phyloP scores from a whole-genome alignment of 2,797 vertebrate genomes.

The Odontamblyopus rebecca region DNA sequence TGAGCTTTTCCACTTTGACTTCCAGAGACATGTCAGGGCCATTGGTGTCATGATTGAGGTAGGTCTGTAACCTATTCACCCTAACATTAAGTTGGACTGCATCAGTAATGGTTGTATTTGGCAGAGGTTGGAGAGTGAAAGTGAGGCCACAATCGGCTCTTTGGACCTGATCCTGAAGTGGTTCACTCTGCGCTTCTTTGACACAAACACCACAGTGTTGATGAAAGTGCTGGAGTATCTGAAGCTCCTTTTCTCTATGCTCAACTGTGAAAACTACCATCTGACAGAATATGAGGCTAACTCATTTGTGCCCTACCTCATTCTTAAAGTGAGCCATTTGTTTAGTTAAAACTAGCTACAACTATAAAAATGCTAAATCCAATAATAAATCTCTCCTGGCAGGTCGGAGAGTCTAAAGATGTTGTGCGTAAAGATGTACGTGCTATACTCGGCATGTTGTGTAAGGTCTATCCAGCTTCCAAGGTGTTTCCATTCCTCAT shows the following conservation, averaged over 20 bases:
- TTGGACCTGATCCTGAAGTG: slow-evolving; percentile 96
- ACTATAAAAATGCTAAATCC: too few species aligned
- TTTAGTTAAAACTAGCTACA: neutral
- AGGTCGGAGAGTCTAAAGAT: slow-evolving; percentile 98
- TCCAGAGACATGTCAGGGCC: slow-evolving; percentile 95
- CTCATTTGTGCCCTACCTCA: slow-evolving; percentile 94
- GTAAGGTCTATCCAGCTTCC: slow-evolving; percentile 94
- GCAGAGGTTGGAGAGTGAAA: slow-evolving; percentile 92
- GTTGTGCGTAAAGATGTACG: slow-evolving; percentile 95
- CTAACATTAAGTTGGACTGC: neutral
- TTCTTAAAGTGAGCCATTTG: slow-evolving; percentile 85
- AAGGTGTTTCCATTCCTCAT: slow-evolving; percentile 97
- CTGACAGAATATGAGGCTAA: slow-evolving; percentile 93
- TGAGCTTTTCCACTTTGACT: slow-evolving; percentile 96
- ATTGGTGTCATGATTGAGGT: slow-evolving; percentile 95
- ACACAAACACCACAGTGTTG: slow-evolving; percentile 96
- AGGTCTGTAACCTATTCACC: neutral
- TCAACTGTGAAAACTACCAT: slow-evolving; percentile 90
- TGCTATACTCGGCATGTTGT: slow-evolving; percentile 90
- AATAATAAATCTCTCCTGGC: neutral
- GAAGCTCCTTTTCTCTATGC: slow-evolving; percentile 89
- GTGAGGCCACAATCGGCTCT: slow-evolving; percentile 89
- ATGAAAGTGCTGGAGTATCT: slow-evolving; percentile 97
- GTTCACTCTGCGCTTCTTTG: slow-evolving; percentile 96
- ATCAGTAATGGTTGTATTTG: neutral